Evolutionary conservation across 2,888 invertebrate genomes (phyloP), one percentile per base, ranked within the genome.

Genomic region (Schizotus pectinicornis): DNA sequence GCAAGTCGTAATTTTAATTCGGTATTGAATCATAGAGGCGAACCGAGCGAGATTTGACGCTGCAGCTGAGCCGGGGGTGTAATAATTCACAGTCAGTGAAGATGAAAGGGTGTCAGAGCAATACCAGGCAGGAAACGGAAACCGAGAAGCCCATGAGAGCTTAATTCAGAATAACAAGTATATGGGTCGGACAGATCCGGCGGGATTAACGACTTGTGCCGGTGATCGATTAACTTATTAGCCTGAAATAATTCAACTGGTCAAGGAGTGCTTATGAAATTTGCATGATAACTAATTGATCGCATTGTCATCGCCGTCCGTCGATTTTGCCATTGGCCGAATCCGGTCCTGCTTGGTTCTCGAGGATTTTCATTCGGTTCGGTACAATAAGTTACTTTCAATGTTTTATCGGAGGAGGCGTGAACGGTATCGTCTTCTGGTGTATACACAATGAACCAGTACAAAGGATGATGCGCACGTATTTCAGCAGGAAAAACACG

Each of bases 221-320:
- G 58, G 55, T 58, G 62, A 65, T 65, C 67, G 63, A 67, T 65
- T 64, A 65, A 65, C 63, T 65, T 67, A 67, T 67, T 67, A 67
- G 56, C 59, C 65, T 61, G 61, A 65, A 64, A 63, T 65, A 63
- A 67, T 65, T 63, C 63, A 38, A 37, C 36, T 14, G 59, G 55
- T 59, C 59, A 49, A 50, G 54, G 37, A 33, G 42, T 47, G 47
- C 52, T 50, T 37, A 37, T 52, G 51, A 59, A 59, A 56, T 59
- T 45, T 51, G 34, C 43, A 55, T 48, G 42, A 37, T 39, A 36
- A 42, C 47, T 57, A 57, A 57, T 57, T 52, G 51, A 38, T 7
- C 56, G 46, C 37, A 31, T 36, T n/a, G 46, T 46, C 34, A 12
- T 34, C 11, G n/a, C 8, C 30, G 33, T 30, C 30, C 30, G 37